Evolutionary conservation across 2,113 vertebrate species (phyloP).

Genomic region (Stictonetta naevosa): DNA sequence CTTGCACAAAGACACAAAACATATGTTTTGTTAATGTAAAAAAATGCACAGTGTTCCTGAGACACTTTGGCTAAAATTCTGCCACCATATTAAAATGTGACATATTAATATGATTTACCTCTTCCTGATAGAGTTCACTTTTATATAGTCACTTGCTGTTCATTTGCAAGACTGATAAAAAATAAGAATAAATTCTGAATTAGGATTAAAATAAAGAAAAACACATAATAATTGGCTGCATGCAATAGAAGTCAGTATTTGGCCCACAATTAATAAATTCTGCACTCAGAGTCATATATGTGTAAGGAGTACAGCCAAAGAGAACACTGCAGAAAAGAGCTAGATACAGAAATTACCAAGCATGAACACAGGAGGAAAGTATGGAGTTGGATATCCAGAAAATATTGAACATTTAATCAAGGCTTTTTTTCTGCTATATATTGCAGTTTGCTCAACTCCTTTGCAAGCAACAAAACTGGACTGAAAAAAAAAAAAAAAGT

Average conservation of each 20-base stretch:
- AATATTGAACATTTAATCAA: not conserved
- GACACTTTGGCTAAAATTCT: not conserved
- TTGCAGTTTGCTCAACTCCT: not conserved
- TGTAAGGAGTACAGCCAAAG: not conserved
- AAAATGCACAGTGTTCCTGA: not conserved
- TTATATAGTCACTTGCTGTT: not conserved
- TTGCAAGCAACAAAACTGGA: not conserved
- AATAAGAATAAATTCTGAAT: not conserved
- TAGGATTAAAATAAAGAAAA: not conserved
- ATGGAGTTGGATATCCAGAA: not conserved
- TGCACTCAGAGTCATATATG: not conserved
- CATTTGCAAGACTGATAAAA: not conserved
- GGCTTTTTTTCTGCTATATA: fast-evolving
- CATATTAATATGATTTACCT: not conserved
- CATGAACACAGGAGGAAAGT: not conserved
- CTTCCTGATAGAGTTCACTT: not conserved
- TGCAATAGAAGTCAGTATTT: not conserved
- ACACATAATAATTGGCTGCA: not conserved
- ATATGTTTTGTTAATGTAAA: not conserved
- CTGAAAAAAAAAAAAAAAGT: too few species aligned
- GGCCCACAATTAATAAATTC: not conserved
- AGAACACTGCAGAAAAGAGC: not conserved
- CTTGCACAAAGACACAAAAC: not conserved
- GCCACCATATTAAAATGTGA: not conserved
- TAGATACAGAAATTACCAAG: not conserved